These are phyloP conservation scores for Ametastegia equiseti DNA, from an alignment of 2,888 invertebrate genomes.

Conservation along the genomic window DNA sequence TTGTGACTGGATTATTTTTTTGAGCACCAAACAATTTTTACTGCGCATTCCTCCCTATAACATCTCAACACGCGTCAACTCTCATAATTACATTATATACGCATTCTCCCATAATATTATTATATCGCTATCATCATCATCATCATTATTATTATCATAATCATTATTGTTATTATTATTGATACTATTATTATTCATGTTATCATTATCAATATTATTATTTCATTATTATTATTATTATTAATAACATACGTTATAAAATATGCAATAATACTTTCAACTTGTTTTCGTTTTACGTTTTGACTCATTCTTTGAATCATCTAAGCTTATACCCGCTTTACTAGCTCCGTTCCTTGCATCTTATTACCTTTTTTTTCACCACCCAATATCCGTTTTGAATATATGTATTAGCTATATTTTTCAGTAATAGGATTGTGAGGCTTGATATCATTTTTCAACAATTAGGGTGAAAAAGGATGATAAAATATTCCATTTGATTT, in stretches of 20 bases:
- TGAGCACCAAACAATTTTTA: slow-evolving; percentile 24
- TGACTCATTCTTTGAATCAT: not conserved
- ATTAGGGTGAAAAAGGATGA: no score
- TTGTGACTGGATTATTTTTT: not conserved
- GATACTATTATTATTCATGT: not conserved
- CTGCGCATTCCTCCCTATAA: not conserved
- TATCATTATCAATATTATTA: slow-evolving; percentile 14
- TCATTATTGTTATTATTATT: not conserved
- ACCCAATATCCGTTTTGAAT: no score
- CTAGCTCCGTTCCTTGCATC: not conserved
- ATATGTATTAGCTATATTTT: no score
- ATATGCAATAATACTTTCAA: slow-evolving; percentile 74
- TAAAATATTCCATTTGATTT: no score
- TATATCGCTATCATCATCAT: not conserved
- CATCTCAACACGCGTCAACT: not conserved
- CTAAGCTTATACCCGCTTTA: not conserved
- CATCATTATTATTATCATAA: not conserved
- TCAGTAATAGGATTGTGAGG: no score
- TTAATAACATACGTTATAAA: slow-evolving; percentile 62
- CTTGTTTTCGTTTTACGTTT: slow-evolving; percentile 62
- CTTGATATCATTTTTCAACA: no score
- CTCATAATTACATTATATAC: not conserved
- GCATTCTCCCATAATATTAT: not conserved
- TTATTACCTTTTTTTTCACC: not conserved
- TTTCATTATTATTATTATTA: slow-evolving; percentile 22